Evolutionary conservation across 2,797 vertebrate species (phyloP).

Genomic region (Eulemur rubriventer): DNA sequence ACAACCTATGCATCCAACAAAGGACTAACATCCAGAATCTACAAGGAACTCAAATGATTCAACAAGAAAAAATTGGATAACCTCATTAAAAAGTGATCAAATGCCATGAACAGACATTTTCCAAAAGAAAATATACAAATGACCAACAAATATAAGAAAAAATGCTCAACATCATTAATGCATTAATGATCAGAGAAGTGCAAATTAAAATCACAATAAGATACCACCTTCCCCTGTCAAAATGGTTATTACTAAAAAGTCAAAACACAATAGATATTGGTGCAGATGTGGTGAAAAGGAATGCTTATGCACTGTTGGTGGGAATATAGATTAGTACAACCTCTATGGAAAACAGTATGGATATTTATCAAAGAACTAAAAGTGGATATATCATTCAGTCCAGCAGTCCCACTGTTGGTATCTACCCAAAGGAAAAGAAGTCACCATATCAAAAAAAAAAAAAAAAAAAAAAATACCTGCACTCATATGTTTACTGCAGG

Average conservation of each 20-base stretch:
- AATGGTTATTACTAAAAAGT: no score
- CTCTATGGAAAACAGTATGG: neutral
- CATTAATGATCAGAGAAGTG: no score
- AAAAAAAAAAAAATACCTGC: neutral
- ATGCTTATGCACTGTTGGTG: neutral
- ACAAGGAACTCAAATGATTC: no score
- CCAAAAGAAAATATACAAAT: no score
- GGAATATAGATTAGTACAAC: neutral
- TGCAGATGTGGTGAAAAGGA: neutral
- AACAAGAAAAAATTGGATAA: no score
- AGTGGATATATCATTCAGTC: neutral
- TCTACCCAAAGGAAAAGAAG: neutral
- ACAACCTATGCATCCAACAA: neutral
- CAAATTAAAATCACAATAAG: no score
- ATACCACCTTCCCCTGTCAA: no score
- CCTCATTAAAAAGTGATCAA: no score
- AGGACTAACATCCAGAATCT: no score
- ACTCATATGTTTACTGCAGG: neutral
- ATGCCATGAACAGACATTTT: no score
- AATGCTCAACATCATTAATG: no score
- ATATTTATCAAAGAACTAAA: neutral
- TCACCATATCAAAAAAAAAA: neutral
- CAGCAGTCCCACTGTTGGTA: neutral
- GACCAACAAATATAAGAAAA: no score
- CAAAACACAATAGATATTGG: neutral